phyloP scores from a whole-genome alignment of 2,113 vertebrate species.

The Cranoglanis bouderius region DNA sequence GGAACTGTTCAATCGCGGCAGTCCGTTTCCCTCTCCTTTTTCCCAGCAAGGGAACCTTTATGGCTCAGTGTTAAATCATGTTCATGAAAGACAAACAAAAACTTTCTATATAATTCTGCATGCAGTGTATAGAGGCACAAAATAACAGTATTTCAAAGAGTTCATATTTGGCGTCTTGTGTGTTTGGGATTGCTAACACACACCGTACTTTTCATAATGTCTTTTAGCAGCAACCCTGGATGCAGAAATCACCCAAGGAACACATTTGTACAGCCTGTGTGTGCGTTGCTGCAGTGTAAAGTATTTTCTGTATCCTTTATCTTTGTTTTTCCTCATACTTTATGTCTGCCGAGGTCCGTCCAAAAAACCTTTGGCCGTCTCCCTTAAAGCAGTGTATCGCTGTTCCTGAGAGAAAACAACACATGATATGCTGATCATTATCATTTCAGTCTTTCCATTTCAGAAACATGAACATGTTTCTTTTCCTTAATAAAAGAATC shows the following conservation, averaged over 20 bases:
- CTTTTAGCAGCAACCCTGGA: conserved; percentile 40
- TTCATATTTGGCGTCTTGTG: conserved; percentile 4
- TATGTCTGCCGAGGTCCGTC: conserved; percentile 2
- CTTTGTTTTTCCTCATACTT: neutral
- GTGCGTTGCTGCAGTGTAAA: neutral
- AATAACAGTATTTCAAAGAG: neutral
- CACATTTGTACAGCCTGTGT: neutral
- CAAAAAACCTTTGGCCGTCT: neutral
- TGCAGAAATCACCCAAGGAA: neutral
- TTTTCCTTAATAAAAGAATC: neutral
- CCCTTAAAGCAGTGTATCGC: conserved; percentile 12
- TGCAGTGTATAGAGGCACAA: neutral
- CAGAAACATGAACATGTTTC: neutral
- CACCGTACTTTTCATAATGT: conserved; percentile 14
- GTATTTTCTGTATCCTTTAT: neutral
- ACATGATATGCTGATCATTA: neutral
- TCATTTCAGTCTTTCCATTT: neutral
- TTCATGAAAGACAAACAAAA: neutral
- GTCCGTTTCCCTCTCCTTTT: neutral
- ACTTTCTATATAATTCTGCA: neutral
- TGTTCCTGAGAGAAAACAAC: conserved; percentile 12
- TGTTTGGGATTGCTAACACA: conserved; percentile 5
- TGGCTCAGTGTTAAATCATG: conserved; percentile 6
- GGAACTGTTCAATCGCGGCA: neutral
- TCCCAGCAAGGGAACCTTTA: neutral